A percentile compares a stretch with the other conserved stretches of the same genome.
Conservation (phyloP, 2,113 vertebrate species). For the Addax nasomaculatus region DNA sequence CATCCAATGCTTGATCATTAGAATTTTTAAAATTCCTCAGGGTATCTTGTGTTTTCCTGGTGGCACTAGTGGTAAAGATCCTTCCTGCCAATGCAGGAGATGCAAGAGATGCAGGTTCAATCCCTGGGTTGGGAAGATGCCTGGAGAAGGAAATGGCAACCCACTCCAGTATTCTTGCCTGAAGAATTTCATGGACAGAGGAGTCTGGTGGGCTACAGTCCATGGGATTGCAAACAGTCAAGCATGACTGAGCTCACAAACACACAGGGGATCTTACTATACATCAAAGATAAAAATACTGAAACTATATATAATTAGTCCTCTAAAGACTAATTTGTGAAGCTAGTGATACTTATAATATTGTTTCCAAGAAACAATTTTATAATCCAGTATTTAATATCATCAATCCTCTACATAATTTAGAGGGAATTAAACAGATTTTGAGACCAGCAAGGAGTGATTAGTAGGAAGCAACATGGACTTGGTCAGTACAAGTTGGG, state of each 20-base stretch:
- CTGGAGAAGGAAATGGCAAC: not conserved
- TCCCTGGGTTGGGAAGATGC: not conserved
- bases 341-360: not conserved
- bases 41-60: not conserved
- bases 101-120: accelerated
- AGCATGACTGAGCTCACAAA: not conserved
- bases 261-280: not conserved
- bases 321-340: not conserved
- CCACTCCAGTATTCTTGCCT: not conserved
- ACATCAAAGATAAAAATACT: not conserved
- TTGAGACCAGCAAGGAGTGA: not conserved
- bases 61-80: not conserved
- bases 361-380: not conserved
- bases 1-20: not conserved
- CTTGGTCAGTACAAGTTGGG: not conserved
- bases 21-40: not conserved
- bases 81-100: not conserved
- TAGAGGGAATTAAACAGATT: not conserved
- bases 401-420: not conserved
- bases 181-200: not conserved
- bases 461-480: not conserved
- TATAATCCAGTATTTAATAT: not conserved
- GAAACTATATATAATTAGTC: not conserved
- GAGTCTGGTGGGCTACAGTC: not conserved
- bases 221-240: not conserved